A percentile compares a stretch with the other conserved stretches of the same genome.
Conservation (phyloP, 92 coral and sea anemone genomes). For the Palythoa heliodiscus region DNA sequence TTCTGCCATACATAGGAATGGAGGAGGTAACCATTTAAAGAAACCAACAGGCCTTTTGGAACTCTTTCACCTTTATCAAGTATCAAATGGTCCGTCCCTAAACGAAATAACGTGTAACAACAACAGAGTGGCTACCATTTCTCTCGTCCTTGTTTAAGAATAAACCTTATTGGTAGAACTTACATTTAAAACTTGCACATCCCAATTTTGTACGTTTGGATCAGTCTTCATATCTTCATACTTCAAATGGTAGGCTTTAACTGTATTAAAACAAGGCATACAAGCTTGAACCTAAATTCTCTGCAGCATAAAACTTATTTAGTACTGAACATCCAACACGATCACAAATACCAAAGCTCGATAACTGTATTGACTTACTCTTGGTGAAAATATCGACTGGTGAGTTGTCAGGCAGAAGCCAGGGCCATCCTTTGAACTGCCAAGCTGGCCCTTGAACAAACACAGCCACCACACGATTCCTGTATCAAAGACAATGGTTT, state of each 20-base stretch:
- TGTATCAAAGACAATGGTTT: conserved; percentile 9
- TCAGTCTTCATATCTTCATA: conserved; percentile 95
- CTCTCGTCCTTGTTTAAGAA: neutral
- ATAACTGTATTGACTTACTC: conserved; percentile 57
- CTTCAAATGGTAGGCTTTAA: conserved; percentile 88
- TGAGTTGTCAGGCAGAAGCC: conserved; percentile 82
- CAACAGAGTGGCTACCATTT: neutral
- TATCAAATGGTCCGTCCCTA: neutral
- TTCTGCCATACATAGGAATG: no score
- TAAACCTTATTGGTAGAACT: conserved; percentile 18
- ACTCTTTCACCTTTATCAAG: no score
- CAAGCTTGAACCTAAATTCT: neutral
- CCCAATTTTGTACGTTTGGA: conserved; percentile 97
- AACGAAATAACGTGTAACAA: neutral
- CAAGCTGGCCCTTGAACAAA: conserved; percentile 98
- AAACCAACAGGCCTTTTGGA: no score
- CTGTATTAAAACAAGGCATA: conserved; percentile 43
- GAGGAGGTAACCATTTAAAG: no score
- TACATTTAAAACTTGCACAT: conserved; percentile 89
- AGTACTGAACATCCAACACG: neutral
- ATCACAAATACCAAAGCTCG: neutral
- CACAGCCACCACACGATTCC: conserved; percentile 99
- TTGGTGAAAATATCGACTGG: conserved; percentile 95
- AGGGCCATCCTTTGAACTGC: conserved; percentile 99
- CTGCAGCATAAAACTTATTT: neutral